Conservation (phyloP, 2,888 invertebrate species). For the Halictus quadricinctus region DNA sequence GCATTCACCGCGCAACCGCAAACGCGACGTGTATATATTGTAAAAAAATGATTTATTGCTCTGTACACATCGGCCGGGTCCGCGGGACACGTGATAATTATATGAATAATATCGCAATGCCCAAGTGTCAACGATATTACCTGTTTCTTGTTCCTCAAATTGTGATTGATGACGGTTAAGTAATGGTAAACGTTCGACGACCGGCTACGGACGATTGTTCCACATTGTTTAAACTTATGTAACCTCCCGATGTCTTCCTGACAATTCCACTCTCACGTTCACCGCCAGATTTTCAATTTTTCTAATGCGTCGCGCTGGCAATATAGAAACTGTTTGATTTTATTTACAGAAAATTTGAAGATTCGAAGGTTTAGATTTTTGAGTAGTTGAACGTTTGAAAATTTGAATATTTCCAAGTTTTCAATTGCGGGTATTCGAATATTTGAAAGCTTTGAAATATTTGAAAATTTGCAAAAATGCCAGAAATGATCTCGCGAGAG, state of each 20-base stretch:
- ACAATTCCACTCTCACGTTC: background rate
- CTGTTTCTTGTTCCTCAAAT: conserved; percentile 40
- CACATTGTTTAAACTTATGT: background rate
- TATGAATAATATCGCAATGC: conserved; percentile 28
- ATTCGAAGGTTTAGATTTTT: background rate
- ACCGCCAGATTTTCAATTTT: background rate
- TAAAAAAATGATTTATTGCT: conserved; percentile 50
- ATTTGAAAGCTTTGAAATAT: too few relatives aligned
- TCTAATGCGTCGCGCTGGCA: background rate
- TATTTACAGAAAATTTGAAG: background rate
- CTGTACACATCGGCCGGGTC: conserved; percentile 36
- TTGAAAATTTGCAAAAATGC: too few relatives aligned
- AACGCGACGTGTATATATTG: conserved; percentile 18
- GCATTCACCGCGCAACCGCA: conserved; percentile 13
- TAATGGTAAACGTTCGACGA: conserved; percentile 39
- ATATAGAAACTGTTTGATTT: background rate
- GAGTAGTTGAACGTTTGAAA: too few relatives aligned
- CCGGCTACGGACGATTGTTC: background rate
- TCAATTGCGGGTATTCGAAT: too few relatives aligned
- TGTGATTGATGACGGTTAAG: conserved; percentile 44
- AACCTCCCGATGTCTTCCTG: background rate
- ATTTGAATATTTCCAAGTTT: background rate
- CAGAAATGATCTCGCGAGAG: too few relatives aligned
- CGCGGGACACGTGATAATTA: conserved; percentile 43
- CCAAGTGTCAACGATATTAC: conserved; percentile 44